Evolutionary conservation across 2,797 vertebrate species (phyloP).

Genomic region (Rhincodon typus): DNA sequence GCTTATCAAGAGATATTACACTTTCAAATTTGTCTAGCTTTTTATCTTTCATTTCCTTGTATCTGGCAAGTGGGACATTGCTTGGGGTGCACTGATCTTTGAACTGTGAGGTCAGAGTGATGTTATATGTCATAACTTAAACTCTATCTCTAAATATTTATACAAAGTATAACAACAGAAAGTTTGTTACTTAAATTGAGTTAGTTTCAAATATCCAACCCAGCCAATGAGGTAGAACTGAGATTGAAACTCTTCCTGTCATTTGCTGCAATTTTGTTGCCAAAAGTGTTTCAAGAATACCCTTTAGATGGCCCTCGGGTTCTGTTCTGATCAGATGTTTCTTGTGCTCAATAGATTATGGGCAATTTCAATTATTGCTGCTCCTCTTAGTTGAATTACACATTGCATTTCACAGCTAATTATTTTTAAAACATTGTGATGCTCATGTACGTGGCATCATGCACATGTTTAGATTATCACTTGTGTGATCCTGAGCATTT

Average conservation of each 20-base stretch:
- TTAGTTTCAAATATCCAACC: neutral
- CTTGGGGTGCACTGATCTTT: conserved; percentile 25
- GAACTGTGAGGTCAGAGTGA: neutral
- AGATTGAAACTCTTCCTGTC: neutral
- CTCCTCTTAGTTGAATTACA: neutral
- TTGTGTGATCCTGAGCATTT: neutral
- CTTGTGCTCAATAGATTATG: neutral
- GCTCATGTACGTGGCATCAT: neutral
- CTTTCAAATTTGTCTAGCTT: neutral
- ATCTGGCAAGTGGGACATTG: conserved; percentile 37
- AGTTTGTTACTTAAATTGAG: neutral
- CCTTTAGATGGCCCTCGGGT: neutral
- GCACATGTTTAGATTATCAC: neutral
- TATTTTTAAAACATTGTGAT: neutral
- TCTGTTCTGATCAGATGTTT: neutral
- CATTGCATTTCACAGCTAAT: neutral
- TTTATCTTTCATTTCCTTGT: conserved; percentile 8
- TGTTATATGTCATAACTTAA: neutral
- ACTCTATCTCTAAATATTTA: neutral
- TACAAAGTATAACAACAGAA: neutral
- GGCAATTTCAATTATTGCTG: neutral
- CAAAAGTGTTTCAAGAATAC: neutral
- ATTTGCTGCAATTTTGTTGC: neutral
- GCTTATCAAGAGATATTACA: neutral
- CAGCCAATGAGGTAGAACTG: neutral